These are phyloP conservation scores for Heterodera filipjevi DNA, from an alignment of 2,888 invertebrate genomes.

Conservation along the genomic window DNA sequence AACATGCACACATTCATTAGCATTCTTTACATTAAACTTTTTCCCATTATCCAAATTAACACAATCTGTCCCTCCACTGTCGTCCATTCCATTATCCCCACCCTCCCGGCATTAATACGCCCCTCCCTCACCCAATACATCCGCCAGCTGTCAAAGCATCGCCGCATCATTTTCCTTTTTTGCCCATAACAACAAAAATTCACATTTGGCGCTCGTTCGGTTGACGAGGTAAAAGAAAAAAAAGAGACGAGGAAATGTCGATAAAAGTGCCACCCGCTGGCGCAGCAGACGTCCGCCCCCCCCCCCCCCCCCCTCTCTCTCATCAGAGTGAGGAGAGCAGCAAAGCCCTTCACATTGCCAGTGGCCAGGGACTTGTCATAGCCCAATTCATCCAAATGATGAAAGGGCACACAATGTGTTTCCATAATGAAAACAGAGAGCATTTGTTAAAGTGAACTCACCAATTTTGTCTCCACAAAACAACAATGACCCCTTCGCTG, in stretches of 20 bases:
- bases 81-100: background rate
- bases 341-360: background rate
- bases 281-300: background rate
- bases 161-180: conserved; percentile 8
- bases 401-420: background rate
- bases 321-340: background rate
- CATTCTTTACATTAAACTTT: too few species aligned
- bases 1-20: too few species aligned
- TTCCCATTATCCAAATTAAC: too few species aligned
- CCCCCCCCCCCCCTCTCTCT: background rate
- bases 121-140: too few species aligned
- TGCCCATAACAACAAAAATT: background rate
- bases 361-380: background rate
- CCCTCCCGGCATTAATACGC: background rate
- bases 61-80: background rate
- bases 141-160: background rate
- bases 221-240: background rate
- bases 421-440: background rate
- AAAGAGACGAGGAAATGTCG: background rate
- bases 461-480: background rate
- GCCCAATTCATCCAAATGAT: background rate
- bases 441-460: background rate
- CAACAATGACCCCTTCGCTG: background rate
- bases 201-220: background rate
- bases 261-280: background rate